Evolutionary conservation across 2,797 vertebrate species (phyloP).

Genomic region (Pipistrellus kuhlii): DNA sequence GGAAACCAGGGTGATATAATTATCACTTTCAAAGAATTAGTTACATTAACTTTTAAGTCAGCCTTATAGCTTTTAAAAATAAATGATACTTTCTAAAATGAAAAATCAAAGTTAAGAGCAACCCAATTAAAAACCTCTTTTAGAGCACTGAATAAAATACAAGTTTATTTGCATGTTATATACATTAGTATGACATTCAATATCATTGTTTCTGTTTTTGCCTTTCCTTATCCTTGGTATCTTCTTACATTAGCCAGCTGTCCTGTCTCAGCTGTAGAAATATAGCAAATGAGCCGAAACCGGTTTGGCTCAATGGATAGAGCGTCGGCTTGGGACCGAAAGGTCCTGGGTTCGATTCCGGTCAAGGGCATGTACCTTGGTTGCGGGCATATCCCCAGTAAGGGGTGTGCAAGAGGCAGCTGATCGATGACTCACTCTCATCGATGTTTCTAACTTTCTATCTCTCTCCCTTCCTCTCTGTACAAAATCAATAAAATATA

Average conservation of each 20-base stretch:
- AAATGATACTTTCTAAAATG: not conserved
- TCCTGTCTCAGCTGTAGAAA: not conserved
- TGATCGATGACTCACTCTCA: too few species aligned
- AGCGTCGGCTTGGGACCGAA: too few species aligned
- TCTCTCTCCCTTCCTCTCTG: too few species aligned
- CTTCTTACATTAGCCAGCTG: not conserved
- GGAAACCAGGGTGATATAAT: not conserved
- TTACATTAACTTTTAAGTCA: constrained; percentile 4
- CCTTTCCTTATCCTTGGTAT: constrained; percentile 2
- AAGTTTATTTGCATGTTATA: constrained; percentile 11
- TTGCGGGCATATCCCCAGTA: too few species aligned
- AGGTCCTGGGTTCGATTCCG: too few species aligned
- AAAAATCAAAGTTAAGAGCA: not conserved
- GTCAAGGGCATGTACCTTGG: too few species aligned
- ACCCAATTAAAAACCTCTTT: constrained; percentile 12
- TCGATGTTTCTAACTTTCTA: too few species aligned
- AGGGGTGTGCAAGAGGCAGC: too few species aligned
- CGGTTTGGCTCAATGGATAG: too few species aligned
- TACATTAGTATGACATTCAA: not conserved
- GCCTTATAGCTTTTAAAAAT: not conserved
- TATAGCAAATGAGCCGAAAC: constrained; percentile 4
- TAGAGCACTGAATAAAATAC: constrained; percentile 38
- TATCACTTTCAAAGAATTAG: not conserved
- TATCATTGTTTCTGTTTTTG: constrained; percentile 6
- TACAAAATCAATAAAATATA: too few species aligned